Evolutionary conservation across 2,888 invertebrate genomes (phyloP).

Genomic region (Amaurobius ferox): DNA sequence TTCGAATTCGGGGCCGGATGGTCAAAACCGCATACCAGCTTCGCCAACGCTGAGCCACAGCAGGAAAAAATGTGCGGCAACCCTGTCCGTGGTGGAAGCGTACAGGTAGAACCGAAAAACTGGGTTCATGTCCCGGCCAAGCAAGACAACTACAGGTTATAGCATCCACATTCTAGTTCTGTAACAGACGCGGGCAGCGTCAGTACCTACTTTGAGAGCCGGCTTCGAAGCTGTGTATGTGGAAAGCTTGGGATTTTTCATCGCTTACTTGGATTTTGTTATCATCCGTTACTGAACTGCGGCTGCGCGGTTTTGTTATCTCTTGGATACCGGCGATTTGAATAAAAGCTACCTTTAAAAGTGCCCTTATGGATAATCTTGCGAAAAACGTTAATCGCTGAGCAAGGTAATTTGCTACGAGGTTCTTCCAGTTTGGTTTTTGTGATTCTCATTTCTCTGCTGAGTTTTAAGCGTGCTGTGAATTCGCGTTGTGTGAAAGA

Average conservation of each 20-base stretch:
- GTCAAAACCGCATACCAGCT: not conserved
- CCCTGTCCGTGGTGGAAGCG: constrained; percentile 39
- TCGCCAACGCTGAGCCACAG: constrained; percentile 27
- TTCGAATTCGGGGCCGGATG: not conserved
- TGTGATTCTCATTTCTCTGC: not conserved
- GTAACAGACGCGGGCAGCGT: constrained; percentile 16
- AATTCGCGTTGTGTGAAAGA: too few species aligned
- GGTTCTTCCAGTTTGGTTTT: not conserved
- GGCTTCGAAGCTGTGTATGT: not conserved
- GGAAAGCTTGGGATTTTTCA: not conserved
- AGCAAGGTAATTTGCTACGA: not conserved
- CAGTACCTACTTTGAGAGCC: not conserved
- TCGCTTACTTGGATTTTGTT: constrained; percentile 18
- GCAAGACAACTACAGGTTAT: constrained; percentile 66
- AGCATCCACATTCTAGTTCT: constrained; percentile 54
- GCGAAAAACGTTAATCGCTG: not conserved
- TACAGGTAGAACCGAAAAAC: constrained; percentile 69
- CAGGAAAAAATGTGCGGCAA: constrained; percentile 29
- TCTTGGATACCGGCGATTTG: constrained; percentile 35
- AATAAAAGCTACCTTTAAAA: constrained; percentile 49
- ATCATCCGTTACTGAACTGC: constrained; percentile 23
- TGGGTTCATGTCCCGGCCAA: constrained; percentile 51
- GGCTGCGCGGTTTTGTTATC: constrained; percentile 60
- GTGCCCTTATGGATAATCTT: constrained; percentile 47
- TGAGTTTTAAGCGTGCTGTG: not conserved